Conservation (phyloP, 92 coral and sea anemone genomes). For the Scolanthus callimorphus region DNA sequence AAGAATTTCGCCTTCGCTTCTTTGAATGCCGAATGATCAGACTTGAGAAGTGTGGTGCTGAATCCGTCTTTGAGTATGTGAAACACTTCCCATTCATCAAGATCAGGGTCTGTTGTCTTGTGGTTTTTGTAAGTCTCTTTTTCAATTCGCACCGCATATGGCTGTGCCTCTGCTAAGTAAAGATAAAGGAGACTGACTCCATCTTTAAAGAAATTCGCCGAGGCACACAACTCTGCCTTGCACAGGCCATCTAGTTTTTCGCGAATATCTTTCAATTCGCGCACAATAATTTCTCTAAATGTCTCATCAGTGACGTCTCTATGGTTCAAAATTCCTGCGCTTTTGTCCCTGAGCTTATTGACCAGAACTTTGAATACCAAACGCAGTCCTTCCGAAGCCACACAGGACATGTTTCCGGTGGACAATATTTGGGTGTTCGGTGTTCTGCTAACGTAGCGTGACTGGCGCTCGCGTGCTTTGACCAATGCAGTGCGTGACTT, state of each 20-base stretch:
- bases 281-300: constrained; percentile 57
- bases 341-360: constrained; percentile 45
- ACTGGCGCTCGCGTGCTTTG: too few relatives aligned
- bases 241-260: constrained; percentile 64
- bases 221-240: constrained; percentile 40
- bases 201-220: constrained; percentile 57
- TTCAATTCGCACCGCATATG: constrained; percentile 14
- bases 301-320: constrained; percentile 57
- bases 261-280: constrained; percentile 47
- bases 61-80: constrained; percentile 43
- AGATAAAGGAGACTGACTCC: constrained; percentile 47
- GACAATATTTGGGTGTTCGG: too few relatives aligned
- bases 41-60: constrained; percentile 26
- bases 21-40: constrained; percentile 29
- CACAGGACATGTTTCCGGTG: constrained; percentile 54
- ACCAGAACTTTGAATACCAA: constrained; percentile 52
- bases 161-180: constrained; percentile 43
- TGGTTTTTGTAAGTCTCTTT: constrained; percentile 31
- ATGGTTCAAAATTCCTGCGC: constrained; percentile 39
- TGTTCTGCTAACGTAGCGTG: too few relatives aligned
- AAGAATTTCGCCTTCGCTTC: constrained; percentile 44
- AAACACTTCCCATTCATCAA: constrained; percentile 57
- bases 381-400: constrained; percentile 40
- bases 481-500: too few relatives aligned
- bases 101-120: constrained; percentile 22